Evolutionary conservation across 2,797 vertebrate species (phyloP).

Genomic region (Streptopelia turtur): DNA sequence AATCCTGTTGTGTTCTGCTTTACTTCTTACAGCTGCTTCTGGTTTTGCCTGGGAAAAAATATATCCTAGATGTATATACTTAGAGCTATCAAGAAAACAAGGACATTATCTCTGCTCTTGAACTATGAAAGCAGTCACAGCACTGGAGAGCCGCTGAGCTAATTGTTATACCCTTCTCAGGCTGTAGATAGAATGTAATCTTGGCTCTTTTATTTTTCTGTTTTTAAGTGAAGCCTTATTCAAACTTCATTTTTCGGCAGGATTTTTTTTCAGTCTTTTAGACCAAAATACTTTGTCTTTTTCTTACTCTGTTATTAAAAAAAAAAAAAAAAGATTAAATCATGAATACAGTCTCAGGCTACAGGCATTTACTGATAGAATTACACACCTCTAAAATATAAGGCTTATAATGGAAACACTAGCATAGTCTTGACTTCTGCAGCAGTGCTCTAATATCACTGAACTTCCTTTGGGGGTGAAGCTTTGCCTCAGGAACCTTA

Average conservation of each 20-base stretch:
- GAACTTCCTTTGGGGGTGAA: conserved; percentile 72
- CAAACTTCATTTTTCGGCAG: background rate
- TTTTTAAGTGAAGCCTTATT: background rate
- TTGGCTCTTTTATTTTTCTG: background rate
- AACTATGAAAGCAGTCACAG: background rate
- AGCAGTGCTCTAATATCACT: conserved; percentile 57
- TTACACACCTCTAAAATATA: conserved; percentile 42
- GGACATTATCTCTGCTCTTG: background rate
- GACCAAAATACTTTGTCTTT: background rate
- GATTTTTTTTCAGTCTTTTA: background rate
- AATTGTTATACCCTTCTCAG: background rate
- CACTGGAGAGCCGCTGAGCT: background rate
- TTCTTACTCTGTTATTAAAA: background rate
- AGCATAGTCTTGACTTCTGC: conserved; percentile 52
- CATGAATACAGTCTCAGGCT: background rate
- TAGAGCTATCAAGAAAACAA: background rate
- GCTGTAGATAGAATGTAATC: background rate
- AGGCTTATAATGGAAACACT: conserved; percentile 58
- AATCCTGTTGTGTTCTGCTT: background rate
- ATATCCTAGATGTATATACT: background rate
- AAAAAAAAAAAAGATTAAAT: background rate
- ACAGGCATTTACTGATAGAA: conserved; percentile 11
- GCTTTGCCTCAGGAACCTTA: conserved; percentile 76
- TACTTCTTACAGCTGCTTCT: background rate
- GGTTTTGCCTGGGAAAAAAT: background rate